Evolutionary conservation across 2,797 vertebrate genomes (phyloP), one percentile per base, ranked within the genome.

Genomic region (Graptemys geographica): DNA sequence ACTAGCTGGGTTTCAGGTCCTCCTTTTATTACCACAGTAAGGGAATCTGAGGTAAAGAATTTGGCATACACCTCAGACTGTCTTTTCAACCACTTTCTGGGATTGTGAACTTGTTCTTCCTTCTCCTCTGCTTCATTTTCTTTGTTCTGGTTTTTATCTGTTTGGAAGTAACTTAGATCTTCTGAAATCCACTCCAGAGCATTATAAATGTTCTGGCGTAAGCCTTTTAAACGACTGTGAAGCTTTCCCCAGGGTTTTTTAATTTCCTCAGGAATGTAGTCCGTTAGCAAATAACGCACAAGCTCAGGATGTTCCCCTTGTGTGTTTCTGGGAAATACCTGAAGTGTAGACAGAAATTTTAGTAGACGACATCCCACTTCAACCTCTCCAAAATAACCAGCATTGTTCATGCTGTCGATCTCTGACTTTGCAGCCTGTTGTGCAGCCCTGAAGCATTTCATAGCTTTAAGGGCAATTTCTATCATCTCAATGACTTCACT

Each of bases 81-180:
- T 37, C 84, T 98, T 44, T 95, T 93, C 81, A 99, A 84, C 99
- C 98, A 99, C 59, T 5, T 97, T 78, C 98, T 96, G 18, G 98
- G 98, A 28, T 98, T 97, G 23, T 96, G 74, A 59, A 98, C 96
- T 41, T 98, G 98, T 85, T 98, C 98, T 49, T 98, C 98, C 3
- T 59, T 91, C 2, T 96, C 97, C 31, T 95, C 92, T 18, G 96
- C 98, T 37, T 69, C 62, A 69, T 98, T 98, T 65, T 98, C 98
- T 59, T 28, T 90, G 44, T 97, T 96, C 0, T 91, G 91, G 57
- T 57, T 96, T 81, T 98, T 98, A n/a, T 98, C 98, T 84, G 98
- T 99, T 96, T 99, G 99, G 94, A 99, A 99, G 57, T 98, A 99
- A 95, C 98, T 98, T 31, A 99, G 95, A 79, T 99, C 98, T 83